A percentile compares a stretch with the other conserved stretches of the same genome.
phyloP scores from a whole-genome alignment of 2,797 vertebrate genomes.

The Gymnoscopelus microlampas region DNA sequence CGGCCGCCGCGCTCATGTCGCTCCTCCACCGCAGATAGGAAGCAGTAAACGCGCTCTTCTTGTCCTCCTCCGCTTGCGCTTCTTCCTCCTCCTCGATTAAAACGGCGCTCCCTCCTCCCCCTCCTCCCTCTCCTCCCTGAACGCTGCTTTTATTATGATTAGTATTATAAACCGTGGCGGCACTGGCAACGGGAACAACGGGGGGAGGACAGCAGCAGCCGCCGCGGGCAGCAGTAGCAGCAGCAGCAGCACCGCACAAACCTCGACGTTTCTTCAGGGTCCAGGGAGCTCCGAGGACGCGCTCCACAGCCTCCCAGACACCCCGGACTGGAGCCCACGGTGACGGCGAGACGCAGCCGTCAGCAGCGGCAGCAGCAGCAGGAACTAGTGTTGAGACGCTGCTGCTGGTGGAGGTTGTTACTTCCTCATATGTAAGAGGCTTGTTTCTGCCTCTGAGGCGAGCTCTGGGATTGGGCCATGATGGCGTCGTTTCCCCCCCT shows the following conservation, averaged over 20 bases:
- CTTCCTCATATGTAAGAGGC: constrained; percentile 87
- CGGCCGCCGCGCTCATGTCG: constrained; percentile 70
- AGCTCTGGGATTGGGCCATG: constrained; percentile 82
- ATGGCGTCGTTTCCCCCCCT: constrained; percentile 70
- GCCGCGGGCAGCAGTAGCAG: constrained; percentile 15
- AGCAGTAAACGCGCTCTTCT: constrained; percentile 18
- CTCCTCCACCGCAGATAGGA: background rate
- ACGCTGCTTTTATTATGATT: constrained; percentile 37
- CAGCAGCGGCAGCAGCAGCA: constrained; percentile 10
- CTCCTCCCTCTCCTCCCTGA: constrained; percentile 37
- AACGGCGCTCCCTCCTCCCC: constrained; percentile 36
- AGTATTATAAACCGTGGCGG: constrained; percentile 17
- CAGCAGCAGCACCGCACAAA: constrained; percentile 53
- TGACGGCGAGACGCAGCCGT: constrained; percentile 72
- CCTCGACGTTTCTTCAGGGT: constrained; percentile 66
- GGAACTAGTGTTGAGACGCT: constrained; percentile 51
- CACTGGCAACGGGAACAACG: constrained; percentile 19
- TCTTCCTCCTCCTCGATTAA: constrained; percentile 18
- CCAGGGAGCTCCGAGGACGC: constrained; percentile 78
- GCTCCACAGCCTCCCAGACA: constrained; percentile 82
- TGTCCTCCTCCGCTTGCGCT: constrained; percentile 6
- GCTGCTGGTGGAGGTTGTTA: constrained; percentile 51
- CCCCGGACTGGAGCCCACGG: constrained; percentile 69
- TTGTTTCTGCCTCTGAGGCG: constrained; percentile 76
- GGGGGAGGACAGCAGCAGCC: constrained; percentile 40